Evolutionary conservation across 2,797 vertebrate genomes (phyloP).

Genomic region (Danio choprae): DNA sequence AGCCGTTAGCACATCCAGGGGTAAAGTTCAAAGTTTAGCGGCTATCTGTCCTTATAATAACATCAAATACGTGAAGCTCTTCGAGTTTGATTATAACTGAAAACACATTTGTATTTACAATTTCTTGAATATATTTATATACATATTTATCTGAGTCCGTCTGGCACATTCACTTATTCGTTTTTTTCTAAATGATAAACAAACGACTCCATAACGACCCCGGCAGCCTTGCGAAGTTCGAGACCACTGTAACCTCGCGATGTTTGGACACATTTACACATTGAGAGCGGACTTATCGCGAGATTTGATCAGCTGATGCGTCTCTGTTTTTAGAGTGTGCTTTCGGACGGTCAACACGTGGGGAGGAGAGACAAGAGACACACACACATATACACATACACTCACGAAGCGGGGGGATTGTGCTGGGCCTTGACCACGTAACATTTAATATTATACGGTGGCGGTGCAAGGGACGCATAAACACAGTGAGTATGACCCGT

Average conservation of each 20-base stretch:
- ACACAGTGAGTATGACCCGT: conserved; percentile 72
- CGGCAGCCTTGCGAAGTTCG: background rate
- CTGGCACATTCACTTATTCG: background rate
- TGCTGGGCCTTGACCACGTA: conserved; percentile 60
- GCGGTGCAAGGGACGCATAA: conserved; percentile 69
- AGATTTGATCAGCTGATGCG: conserved; percentile 80
- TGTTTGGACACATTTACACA: conserved; percentile 10
- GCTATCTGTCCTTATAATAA: background rate
- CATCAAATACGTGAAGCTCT: background rate
- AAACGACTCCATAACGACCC: conserved; percentile 6
- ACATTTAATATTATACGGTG: conserved; percentile 62
- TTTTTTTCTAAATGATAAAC: background rate
- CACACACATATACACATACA: conserved; percentile 31
- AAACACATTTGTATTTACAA: background rate
- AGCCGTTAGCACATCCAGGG: conserved; percentile 12
- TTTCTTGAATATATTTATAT: background rate
- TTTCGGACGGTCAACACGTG: conserved; percentile 81
- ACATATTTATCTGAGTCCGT: too few species aligned
- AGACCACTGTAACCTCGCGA: conserved; percentile 57
- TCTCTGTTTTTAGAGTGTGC: conserved; percentile 75
- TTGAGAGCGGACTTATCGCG: conserved; percentile 68
- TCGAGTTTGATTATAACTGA: background rate
- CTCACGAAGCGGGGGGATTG: conserved; percentile 56
- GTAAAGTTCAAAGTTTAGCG: conserved; percentile 27
- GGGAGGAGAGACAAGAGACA: conserved; percentile 68